Percentiles rank a stretch among this genome's conserved stretches.
phyloP scores from a whole-genome alignment of 2,113 vertebrate genomes.

The Athene noctua region DNA sequence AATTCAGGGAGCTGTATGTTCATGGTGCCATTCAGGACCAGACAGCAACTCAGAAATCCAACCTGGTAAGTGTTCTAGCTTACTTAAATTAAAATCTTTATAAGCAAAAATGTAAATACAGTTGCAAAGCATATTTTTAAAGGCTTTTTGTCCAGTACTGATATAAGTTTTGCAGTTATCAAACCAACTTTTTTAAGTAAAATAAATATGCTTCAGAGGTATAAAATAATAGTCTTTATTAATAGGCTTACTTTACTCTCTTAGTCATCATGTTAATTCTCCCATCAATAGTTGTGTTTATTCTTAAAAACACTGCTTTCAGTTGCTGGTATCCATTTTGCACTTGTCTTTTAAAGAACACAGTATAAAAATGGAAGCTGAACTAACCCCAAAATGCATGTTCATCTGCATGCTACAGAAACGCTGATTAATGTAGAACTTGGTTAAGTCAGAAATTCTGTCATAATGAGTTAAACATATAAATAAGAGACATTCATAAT shows the following conservation, averaged over 20 bases:
- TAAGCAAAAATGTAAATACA: neutral
- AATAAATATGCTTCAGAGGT: neutral
- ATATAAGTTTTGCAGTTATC: neutral
- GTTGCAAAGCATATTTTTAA: neutral
- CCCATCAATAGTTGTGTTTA: neutral
- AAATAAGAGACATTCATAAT: neutral
- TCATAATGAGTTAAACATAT: neutral
- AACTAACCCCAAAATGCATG: neutral
- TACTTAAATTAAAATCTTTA: neutral
- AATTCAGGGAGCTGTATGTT: neutral
- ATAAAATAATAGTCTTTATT: neutral
- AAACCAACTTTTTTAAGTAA: neutral
- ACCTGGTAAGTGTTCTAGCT: neutral
- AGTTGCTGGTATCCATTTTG: neutral
- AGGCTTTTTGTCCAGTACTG: neutral
- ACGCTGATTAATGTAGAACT: neutral
- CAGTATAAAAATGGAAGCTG: neutral
- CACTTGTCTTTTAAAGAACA: neutral
- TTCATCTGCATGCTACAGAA: neutral
- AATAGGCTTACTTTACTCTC: neutral
- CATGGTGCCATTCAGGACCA: neutral
- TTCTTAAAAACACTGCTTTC: neutral
- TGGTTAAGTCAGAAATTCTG: neutral
- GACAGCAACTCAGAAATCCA: neutral
- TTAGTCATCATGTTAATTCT: neutral